Base-by-base conservation (phyloP, 2,113 vertebrate genomes). In the Pollachius pollachius region DNA sequence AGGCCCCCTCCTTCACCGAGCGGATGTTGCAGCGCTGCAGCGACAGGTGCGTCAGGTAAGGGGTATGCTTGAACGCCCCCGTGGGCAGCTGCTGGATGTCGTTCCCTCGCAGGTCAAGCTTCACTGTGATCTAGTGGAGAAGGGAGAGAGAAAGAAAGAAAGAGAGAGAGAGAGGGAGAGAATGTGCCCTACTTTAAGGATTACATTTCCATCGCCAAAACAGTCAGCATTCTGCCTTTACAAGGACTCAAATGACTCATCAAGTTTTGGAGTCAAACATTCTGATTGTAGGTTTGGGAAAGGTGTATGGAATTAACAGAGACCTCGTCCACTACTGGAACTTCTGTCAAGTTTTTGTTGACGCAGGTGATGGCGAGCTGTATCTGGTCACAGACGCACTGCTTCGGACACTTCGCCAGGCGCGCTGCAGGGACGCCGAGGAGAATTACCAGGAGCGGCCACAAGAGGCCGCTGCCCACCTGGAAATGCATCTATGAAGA, bases 341-440 rank as follows among this genome's bases (percentile, higher is more conserved):
- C 73, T 41, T 93, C 81, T 0, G 84, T 95, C 64, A 98, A 83
- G 87, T 94, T 97, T 85, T 93, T 93, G 9, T 92, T 92, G 76
- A 88, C 81, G 72, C 97, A 98, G 75, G 89, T 75, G 8, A 96
- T 92, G 0, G 91, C 92, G 60, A 93, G 76, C 23, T 79, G 90
- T 85, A 97, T 91, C 81, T 94, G 94, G 89, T 98, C 94, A 0
- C 97, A 98, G 48, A 95, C 0, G 0, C 96, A 98, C 54, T 88
- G 75, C 41, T 72, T 61, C 0, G 96, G 96, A 72, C 97, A 99
- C 78, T 80, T 91, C 16, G 89, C 65, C 0, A 90, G 56, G 0
- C 72, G 61, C 1, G 73, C 74, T 3, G 66, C 52, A 34, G 81
- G 81, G 69, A 81, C 4, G 1, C 65, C 30, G 2, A 72, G 8